Conservation (phyloP, 2,113 vertebrate genomes). For the Stegostoma tigrinum region DNA sequence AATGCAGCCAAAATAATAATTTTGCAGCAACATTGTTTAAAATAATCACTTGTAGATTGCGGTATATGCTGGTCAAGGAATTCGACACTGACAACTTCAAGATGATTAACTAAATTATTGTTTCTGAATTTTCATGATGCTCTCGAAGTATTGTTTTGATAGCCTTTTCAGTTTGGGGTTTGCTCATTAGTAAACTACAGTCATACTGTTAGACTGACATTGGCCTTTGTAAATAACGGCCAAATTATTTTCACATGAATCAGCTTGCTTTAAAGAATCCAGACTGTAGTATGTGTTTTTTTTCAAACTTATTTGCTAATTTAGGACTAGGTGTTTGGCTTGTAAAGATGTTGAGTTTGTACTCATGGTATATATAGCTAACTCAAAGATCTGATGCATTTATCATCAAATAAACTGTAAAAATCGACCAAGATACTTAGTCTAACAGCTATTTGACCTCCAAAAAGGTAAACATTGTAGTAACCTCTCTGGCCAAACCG, state of each 20-base stretch:
- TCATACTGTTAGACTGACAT: background rate
- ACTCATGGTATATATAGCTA: background rate
- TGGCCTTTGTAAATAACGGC: background rate
- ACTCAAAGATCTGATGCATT: background rate
- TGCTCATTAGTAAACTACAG: background rate
- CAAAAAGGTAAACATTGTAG: background rate
- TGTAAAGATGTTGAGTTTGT: background rate
- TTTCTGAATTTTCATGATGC: slow-evolving; percentile 45
- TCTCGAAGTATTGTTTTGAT: background rate
- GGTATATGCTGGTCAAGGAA: slow-evolving; percentile 56
- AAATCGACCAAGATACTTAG: background rate
- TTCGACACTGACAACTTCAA: slow-evolving; percentile 55
- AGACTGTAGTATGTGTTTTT: background rate
- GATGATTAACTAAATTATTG: slow-evolving; percentile 77
- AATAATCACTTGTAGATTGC: slow-evolving; percentile 41
- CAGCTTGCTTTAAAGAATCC: background rate
- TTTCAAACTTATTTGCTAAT: background rate
- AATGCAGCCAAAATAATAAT: background rate
- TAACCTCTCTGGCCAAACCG: background rate
- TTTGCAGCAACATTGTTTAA: slow-evolving; percentile 12
- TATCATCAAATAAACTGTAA: background rate
- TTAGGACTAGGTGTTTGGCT: background rate
- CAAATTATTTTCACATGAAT: background rate
- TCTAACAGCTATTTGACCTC: background rate
- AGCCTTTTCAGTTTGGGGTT: background rate